Evolutionary conservation across 2,797 vertebrate species (phyloP), one percentile per base, ranked within the genome.

Genomic region (Gadopsis bispinosus): DNA sequence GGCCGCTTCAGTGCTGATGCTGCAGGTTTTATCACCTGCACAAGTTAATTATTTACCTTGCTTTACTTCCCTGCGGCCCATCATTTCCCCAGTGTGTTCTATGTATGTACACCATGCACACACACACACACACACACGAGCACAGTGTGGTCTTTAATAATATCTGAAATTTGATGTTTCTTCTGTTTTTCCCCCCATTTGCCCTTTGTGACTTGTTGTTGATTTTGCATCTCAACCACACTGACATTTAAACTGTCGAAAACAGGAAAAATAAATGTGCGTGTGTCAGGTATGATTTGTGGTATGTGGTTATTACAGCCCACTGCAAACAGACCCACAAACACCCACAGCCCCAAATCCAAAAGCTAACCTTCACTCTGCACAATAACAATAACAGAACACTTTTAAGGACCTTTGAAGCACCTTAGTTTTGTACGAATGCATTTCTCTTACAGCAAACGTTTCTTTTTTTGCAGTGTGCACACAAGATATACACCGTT

Each of bases 231-330:
- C 12, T 50, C 19, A 50, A 33, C 35, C 48, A 66, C 75, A 51
- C 0, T 83, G 80, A 86, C 83, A 67, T 80, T 77, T 77, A 70
- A 48, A 39, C 5, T 13, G 62, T 59, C 31, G 22, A 69, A 76
- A 80, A 80, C 80, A 83, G 55, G 75, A 53, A 64, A 77, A 48
- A 65, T 53, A 71, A 26, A 45, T 41, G n/a, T 45, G 13, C 19
- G 22, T 29, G 22, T 14, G n/a, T 50, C 26, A 53, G 43, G 35
- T 61, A 31, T 10, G 6, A 55, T 56, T 13, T 72, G 68, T 43
- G 53, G 9, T 17, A 3, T 64, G 72, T 55, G 61, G 65, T 70
- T 59, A 73, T 48, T 53, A 65, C 3, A 78, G 66, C 71, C 51
- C 39, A 69, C 39, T 60, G 63, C 43, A 37, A 37, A 45, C 1